Percentiles rank a stretch among this genome's conserved stretches.
Conservation (phyloP, 2,797 vertebrate species). For the Diceros bicornis region DNA sequence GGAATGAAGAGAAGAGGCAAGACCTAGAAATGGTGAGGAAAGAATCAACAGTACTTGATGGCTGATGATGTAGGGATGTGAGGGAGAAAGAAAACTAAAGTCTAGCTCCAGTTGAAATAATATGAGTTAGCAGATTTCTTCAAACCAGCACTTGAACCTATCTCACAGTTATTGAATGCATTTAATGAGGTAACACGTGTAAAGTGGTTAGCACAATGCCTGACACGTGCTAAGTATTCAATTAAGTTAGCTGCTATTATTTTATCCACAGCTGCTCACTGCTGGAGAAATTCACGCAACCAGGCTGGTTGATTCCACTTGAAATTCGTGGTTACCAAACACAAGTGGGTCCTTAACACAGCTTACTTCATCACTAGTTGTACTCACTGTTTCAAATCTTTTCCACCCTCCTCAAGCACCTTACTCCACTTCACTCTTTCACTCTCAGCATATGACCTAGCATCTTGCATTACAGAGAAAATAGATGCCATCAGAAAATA, state of each 20-base stretch:
- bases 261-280: conserved; percentile 26
- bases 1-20: not conserved
- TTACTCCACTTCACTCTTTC: not conserved
- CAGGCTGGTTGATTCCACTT: not conserved
- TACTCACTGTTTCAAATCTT: not conserved
- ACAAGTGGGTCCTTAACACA: conserved; percentile 36
- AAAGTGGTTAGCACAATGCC: conserved; percentile 60
- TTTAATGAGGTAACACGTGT: conserved; percentile 51
- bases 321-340: not conserved
- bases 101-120: conserved; percentile 17
- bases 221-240: conserved; percentile 53
- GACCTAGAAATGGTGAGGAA: not conserved
- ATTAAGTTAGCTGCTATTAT: conserved; percentile 71
- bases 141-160: not conserved
- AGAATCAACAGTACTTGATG: not conserved
- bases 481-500: not conserved
- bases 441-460: not conserved
- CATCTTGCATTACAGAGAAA: not conserved
- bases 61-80: not conserved
- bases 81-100: not conserved
- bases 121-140: conserved; percentile 28
- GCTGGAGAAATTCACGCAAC: conserved; percentile 16
- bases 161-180: conserved; percentile 51
- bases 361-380: not conserved
- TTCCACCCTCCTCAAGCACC: not conserved